Percentiles rank a stretch among this genome's conserved stretches.
Conservation (phyloP, 2,888 invertebrate genomes). For the Polyommatus iphigenia region DNA sequence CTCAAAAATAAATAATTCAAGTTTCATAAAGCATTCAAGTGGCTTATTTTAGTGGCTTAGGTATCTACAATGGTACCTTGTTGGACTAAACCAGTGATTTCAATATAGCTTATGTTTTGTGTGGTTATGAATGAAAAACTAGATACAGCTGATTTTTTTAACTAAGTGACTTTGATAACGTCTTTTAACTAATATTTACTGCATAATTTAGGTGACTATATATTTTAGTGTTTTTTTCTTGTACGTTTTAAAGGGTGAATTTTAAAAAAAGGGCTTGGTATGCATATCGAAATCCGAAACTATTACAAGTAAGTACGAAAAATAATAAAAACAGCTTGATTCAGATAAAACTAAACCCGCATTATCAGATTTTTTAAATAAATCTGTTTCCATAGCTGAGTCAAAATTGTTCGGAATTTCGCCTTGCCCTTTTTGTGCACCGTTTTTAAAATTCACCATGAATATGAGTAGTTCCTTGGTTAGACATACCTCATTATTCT, state of each 20-base stretch:
- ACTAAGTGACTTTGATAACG: not conserved
- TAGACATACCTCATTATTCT: slow-evolving; percentile 65
- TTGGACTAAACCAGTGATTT: slow-evolving; percentile 1
- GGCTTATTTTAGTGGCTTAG: not conserved
- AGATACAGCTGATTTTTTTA: not conserved
- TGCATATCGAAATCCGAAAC: not conserved
- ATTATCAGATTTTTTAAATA: too few species aligned
- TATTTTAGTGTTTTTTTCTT: slow-evolving; percentile 37
- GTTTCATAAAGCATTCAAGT: not conserved
- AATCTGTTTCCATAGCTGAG: too few species aligned
- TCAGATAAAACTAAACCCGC: too few species aligned
- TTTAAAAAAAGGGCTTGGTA: not conserved
- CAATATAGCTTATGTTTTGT: not conserved
- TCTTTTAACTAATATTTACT: not conserved
- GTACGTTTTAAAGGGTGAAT: slow-evolving; percentile 5
- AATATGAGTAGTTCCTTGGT: slow-evolving; percentile 54
- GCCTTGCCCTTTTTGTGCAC: too few species aligned
- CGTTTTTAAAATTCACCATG: not conserved
- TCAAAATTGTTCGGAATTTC: too few species aligned
- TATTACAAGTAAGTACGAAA: not conserved
- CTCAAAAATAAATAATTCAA: too few species aligned
- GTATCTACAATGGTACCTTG: not conserved
- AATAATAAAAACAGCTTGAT: too few species aligned
- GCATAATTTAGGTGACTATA: not conserved
- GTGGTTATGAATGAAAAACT: not conserved